Conservation (phyloP, 2,113 vertebrate species). For the Perccottus glenii region DNA sequence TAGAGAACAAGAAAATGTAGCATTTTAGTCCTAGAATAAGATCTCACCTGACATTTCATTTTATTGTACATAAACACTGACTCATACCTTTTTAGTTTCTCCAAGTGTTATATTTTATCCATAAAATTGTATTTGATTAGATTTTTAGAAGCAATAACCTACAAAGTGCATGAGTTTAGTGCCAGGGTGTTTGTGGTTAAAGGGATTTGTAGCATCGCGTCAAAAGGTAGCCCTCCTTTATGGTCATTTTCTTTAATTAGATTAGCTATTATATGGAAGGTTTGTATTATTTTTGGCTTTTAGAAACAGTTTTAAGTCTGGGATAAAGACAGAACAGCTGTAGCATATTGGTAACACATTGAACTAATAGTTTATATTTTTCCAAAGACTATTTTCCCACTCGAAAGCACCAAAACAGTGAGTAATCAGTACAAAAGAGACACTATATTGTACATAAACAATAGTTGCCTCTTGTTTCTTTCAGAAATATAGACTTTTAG, state of each 20-base stretch:
- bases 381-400: conserved; percentile 14
- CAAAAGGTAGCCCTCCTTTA: conserved; percentile 41
- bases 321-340: conserved; percentile 16
- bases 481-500: conserved; percentile 22
- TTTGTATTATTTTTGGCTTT: conserved; percentile 21
- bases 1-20: conserved; percentile 14
- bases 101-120: conserved; percentile 89
- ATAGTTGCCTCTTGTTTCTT: not conserved
- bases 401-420: conserved; percentile 24
- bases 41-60: conserved; percentile 52
- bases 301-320: conserved; percentile 35
- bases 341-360: conserved; percentile 31
- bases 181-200: conserved; percentile 64
- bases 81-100: conserved; percentile 84
- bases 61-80: conserved; percentile 80
- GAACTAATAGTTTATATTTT: conserved; percentile 15
- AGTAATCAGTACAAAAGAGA: conserved; percentile 20
- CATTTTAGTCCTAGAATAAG: conserved; percentile 42
- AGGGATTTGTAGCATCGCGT: conserved; percentile 43
- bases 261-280: conserved; percentile 21
- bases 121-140: conserved; percentile 88
- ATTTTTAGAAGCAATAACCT: conserved; percentile 93
- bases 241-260: conserved; percentile 16
- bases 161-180: conserved; percentile 87
- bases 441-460: conserved; percentile 30